Conservation (phyloP, 2,888 invertebrate species). For the Meiosimyza platycephala region DNA sequence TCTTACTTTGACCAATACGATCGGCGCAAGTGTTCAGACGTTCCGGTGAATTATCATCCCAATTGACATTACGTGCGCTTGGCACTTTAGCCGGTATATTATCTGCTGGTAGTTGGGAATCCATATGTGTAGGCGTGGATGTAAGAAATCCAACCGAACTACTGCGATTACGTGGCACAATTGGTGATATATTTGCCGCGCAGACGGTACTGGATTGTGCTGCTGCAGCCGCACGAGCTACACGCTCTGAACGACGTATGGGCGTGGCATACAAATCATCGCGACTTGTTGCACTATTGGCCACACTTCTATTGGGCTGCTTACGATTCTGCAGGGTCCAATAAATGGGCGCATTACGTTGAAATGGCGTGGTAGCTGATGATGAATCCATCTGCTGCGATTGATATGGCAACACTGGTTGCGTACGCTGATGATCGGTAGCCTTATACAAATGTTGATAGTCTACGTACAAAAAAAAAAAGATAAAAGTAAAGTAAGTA, state of each 20-base stretch:
- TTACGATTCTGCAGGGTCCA: slow-evolving; percentile 72
- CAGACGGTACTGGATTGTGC: slow-evolving; percentile 17
- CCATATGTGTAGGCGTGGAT: slow-evolving; percentile 73
- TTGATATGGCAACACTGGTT: slow-evolving; percentile 35
- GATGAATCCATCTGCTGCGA: neutral
- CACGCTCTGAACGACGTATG: slow-evolving; percentile 61
- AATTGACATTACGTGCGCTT: slow-evolving; percentile 52
- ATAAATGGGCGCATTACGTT: slow-evolving; percentile 69
- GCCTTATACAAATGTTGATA: slow-evolving; percentile 74
- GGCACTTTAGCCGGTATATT: slow-evolving; percentile 60
- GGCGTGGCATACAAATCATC: slow-evolving; percentile 67
- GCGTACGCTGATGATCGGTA: slow-evolving; percentile 46
- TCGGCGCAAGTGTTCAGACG: slow-evolving; percentile 72
- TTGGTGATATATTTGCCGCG: slow-evolving; percentile 72
- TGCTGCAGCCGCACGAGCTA: slow-evolving; percentile 50
- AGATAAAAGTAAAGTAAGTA: slow-evolving; percentile 7
- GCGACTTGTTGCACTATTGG: slow-evolving; percentile 52
- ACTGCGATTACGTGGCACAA: slow-evolving; percentile 73
- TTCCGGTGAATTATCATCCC: slow-evolving; percentile 60
- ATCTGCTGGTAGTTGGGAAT: slow-evolving; percentile 43
- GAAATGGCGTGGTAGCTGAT: slow-evolving; percentile 56
- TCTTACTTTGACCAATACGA: slow-evolving; percentile 76
- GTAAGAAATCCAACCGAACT: slow-evolving; percentile 72
- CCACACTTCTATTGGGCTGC: slow-evolving; percentile 51
- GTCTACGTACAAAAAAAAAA: slow-evolving; percentile 66